These are phyloP conservation scores for Upupa epops DNA, from an alignment of 2,113 vertebrate species.

Conservation along the genomic window DNA sequence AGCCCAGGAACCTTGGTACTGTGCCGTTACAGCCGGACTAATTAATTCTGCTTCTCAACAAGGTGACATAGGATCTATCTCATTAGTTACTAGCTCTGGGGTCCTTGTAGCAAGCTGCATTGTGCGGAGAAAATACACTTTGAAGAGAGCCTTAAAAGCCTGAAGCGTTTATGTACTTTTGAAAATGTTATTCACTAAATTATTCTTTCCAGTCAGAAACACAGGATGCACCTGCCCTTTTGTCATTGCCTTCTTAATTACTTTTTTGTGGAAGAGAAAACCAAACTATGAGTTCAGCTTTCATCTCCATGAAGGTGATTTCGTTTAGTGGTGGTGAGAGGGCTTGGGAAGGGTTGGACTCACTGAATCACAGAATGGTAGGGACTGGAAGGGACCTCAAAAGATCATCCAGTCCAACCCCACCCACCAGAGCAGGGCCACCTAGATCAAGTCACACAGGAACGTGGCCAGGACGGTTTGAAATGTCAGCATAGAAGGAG, in stretches of 20 bases:
- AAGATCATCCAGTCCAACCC: no score
- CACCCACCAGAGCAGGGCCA: no score
- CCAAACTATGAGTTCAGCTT: neutral
- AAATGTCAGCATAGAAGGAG: no score
- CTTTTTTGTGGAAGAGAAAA: neutral
- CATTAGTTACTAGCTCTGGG: conserved; percentile 38
- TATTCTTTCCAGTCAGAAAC: conserved; percentile 1
- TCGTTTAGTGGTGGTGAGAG: no score
- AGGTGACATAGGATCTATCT: neutral
- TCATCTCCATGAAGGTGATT: neutral
- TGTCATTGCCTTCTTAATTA: conserved; percentile 17
- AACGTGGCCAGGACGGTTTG: no score
- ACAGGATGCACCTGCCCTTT: neutral
- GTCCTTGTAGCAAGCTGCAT: neutral
- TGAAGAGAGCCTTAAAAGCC: conserved; percentile 9
- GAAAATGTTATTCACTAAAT: conserved; percentile 5
- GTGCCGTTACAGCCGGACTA: neutral
- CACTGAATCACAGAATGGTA: no score
- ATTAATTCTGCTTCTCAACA: conserved; percentile 29
- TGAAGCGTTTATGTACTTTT: conserved; percentile 3
- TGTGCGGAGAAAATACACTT: neutral
- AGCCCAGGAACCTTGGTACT: neutral
- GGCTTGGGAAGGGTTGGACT: no score
- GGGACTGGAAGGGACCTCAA: no score
- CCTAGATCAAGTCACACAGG: no score